Conservation (phyloP, 2,797 vertebrate species). For the Crocidura indochinensis region DNA sequence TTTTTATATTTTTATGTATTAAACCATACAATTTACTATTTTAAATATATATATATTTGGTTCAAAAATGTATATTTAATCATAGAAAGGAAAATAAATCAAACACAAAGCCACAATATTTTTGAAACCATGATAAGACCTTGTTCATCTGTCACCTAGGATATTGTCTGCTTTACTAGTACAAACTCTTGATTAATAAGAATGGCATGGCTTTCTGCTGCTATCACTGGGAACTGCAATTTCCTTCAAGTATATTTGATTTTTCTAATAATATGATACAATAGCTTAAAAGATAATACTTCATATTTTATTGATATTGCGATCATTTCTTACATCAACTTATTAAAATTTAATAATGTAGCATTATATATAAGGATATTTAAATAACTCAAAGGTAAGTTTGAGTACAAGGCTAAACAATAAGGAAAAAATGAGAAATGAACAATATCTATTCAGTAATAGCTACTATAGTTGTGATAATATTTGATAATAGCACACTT, state of each 20-base stretch:
- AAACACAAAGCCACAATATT: no score
- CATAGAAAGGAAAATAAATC: not conserved
- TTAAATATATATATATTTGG: not conserved
- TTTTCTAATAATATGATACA: conserved; percentile 7
- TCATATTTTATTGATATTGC: not conserved
- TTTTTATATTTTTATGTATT: not conserved
- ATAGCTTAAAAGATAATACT: not conserved
- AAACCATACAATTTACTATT: not conserved
- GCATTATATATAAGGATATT: conserved; percentile 11
- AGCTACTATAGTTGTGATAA: not conserved
- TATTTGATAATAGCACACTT: not conserved
- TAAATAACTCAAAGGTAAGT: not conserved
- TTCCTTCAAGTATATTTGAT: not conserved
- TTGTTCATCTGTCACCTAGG: no score
- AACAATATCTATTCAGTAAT: not conserved
- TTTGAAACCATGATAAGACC: no score
- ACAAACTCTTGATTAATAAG: not conserved
- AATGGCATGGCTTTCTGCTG: not conserved
- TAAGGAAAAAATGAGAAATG: not conserved
- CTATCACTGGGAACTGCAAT: not conserved
- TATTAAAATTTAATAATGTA: conserved; percentile 17
- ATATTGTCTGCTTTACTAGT: not conserved
- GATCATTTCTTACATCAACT: not conserved
- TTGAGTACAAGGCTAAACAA: not conserved
- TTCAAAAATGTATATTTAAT: not conserved